Evolutionary conservation across 2,888 invertebrate species (phyloP).

Genomic region (Seira musarum): DNA sequence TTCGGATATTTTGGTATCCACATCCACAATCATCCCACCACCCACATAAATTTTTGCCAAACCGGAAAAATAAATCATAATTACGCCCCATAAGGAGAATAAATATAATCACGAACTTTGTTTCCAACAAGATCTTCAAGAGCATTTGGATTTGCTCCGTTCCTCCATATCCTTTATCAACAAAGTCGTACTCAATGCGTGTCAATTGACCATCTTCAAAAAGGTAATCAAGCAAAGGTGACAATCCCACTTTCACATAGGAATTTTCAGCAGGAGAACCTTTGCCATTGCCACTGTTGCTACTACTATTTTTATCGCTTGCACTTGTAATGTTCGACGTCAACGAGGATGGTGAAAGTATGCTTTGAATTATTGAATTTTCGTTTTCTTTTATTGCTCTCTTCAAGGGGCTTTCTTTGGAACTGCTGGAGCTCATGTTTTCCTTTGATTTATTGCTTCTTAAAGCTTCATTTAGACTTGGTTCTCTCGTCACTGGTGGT

Average conservation of each 20-base stretch:
- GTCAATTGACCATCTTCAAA: conserved; percentile 63
- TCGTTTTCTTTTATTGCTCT: conserved; percentile 51
- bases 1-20: not conserved
- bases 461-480: conserved; percentile 19
- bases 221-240: conserved; percentile 53
- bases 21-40: not conserved
- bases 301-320: not conserved
- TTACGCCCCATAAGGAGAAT: not conserved
- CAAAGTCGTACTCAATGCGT: conserved; percentile 56
- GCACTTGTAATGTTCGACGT: not conserved
- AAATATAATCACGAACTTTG: conserved; percentile 61
- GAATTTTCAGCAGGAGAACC: conserved; percentile 1
- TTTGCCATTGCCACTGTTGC: not conserved
- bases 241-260: conserved; percentile 18
- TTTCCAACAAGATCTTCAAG: conserved; percentile 47
- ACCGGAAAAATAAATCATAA: not conserved
- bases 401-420: conserved; percentile 35
- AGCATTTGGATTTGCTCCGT: conserved; percentile 40
- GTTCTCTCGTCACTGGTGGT: not conserved
- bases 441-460: conserved; percentile 32
- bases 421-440: not conserved
- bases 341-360: conserved; percentile 41
- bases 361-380: conserved; percentile 48
- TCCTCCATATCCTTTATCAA: conserved; percentile 44
- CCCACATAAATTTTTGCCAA: too few relatives aligned